Evolutionary conservation across 2,888 invertebrate genomes (phyloP).

Genomic region (Plebejus argus): DNA sequence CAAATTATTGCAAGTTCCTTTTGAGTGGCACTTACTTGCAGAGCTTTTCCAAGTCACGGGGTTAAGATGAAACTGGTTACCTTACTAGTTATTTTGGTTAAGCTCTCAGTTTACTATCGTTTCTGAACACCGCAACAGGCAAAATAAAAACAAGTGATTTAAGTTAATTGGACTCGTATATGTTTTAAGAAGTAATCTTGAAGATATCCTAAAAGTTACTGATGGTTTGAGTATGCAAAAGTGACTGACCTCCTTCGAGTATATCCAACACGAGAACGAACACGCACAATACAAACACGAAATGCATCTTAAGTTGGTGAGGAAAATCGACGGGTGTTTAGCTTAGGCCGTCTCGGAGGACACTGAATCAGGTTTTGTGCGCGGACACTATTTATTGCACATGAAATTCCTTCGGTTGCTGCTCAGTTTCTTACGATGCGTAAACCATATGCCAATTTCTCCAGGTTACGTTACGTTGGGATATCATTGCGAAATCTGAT

Average conservation of each 20-base stretch:
- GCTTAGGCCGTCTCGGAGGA: neutral
- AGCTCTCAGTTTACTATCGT: neutral
- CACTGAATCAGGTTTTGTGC: conserved; percentile 32
- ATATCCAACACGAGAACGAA: conserved; percentile 24
- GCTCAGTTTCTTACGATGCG: neutral
- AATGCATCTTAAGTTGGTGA: conserved; percentile 29
- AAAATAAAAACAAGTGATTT: neutral
- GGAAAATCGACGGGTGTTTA: conserved; percentile 15
- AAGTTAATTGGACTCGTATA: neutral
- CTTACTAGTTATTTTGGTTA: neutral
- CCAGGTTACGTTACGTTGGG: neutral
- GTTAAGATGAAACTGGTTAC: neutral
- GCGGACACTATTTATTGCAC: conserved; percentile 26
- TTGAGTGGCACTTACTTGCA: neutral
- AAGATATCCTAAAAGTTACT: neutral
- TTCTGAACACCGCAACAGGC: neutral
- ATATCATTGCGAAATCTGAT: neutral
- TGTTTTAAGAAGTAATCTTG: neutral
- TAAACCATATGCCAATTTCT: neutral
- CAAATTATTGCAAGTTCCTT: too few relatives aligned
- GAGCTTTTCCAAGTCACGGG: neutral
- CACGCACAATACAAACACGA: conserved; percentile 20
- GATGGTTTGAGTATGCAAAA: neutral
- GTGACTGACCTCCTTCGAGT: conserved; percentile 36
- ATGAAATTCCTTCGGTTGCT: conserved; percentile 17